Conservation (phyloP, 2,797 vertebrate genomes). For the Sebastes nivosus region DNA sequence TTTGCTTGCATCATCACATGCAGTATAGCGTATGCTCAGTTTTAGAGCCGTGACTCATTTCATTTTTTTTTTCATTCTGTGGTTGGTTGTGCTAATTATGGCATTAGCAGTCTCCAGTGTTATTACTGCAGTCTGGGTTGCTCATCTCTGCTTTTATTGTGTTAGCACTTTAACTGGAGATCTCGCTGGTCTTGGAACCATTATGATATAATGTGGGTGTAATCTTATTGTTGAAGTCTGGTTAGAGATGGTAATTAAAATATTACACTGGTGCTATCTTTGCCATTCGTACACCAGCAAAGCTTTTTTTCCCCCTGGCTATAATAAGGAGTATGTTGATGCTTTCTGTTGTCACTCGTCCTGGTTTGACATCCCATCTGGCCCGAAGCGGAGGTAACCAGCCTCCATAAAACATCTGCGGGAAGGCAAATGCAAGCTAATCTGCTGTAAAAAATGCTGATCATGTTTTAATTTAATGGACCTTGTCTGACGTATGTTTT, state of each 20-base stretch:
- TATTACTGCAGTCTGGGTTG: background rate
- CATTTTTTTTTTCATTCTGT: background rate
- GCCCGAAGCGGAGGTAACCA: background rate
- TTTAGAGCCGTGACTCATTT: background rate
- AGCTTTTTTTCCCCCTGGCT: background rate
- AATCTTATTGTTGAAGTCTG: background rate
- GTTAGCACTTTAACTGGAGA: background rate
- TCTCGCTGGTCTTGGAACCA: background rate
- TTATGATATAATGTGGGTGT: background rate
- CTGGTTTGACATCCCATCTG: background rate
- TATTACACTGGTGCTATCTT: background rate
- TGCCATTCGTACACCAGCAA: background rate
- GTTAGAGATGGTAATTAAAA: background rate
- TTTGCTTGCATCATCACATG: background rate
- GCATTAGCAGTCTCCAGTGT: background rate
- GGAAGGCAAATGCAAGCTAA: background rate
- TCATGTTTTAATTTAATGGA: background rate
- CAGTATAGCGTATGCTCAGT: background rate
- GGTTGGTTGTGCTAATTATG: background rate
- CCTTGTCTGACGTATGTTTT: background rate
- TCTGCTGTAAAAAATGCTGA: background rate
- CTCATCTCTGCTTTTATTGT: background rate
- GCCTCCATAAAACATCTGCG: background rate
- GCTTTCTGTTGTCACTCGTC: background rate
- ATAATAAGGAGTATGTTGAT: accelerated